Evolutionary conservation across 2,113 vertebrate genomes (phyloP), one percentile per base, ranked within the genome.

Genomic region (Spea bombifrons): DNA sequence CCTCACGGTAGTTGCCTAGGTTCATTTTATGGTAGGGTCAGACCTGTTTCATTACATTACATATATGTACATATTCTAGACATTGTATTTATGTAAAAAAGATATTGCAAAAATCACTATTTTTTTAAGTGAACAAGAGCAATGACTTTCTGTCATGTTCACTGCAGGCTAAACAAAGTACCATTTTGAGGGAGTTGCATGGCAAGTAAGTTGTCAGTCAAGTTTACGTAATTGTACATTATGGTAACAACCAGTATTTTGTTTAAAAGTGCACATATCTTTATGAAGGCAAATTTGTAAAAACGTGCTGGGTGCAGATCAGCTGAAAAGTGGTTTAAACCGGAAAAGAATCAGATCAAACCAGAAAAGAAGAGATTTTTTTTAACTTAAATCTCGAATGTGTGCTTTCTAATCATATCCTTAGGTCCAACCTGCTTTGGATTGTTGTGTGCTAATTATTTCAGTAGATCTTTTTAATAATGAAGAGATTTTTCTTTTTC

Each of bases 291-390:
- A 3, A 55, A 71, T 71, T 53, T 71, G 49, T 43, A 50, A 4
- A 30, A 10, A 71, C 17, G 43, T 10, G 10, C 9, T 6, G 4
- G 16, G 12, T 71, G 30, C 50, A 9, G 16, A 55, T 55, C 30
- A 7, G 9, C 8, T 53, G 7, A 68, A 71, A 71, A 71, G 48
- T 71, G 69, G 69, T 43, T 71, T 53, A 16, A 71, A 49, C 69
- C 53, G 50, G 47, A 55, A 30, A 17, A 70, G 5, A 53, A 13
- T 5, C 16, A 30, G 69, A 17, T 52, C 1, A 52, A 47, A 52
- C 48, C 69, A 71, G 69, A 71, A 71, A 30, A 4, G 2, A 43
- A 9, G 30, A 16, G 8, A 71, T 12, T 3, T 50, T 8, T 53
- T 71, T 53, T 30, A 50, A 53, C 16, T 30, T 30, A 52, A 12